phyloP scores from a whole-genome alignment of 2,888 invertebrate genomes.

The Cantharis rustica region DNA sequence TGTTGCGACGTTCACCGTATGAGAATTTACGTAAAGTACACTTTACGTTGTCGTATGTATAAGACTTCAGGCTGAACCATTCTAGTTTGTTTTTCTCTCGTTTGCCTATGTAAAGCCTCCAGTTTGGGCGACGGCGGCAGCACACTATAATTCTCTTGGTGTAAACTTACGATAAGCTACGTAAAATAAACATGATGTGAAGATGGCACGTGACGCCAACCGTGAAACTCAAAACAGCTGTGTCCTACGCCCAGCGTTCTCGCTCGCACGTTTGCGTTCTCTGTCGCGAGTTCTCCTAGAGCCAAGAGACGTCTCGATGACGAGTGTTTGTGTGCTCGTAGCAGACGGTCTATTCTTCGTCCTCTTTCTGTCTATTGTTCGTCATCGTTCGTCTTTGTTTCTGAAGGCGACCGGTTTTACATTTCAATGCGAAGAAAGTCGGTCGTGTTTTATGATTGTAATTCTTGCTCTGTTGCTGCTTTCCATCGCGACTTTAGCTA shows the following conservation, averaged over 20 bases:
- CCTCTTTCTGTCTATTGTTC: conserved; percentile 26
- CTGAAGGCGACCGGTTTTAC: conserved; percentile 29
- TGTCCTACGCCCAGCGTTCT: conserved; percentile 22
- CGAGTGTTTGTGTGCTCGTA: conserved; percentile 26
- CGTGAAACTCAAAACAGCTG: conserved; percentile 36
- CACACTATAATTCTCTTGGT: no score
- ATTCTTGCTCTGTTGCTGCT: conserved; percentile 20
- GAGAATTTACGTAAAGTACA: background rate
- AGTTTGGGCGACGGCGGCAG: no score
- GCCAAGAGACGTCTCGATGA: conserved; percentile 30
- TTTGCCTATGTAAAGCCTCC: background rate
- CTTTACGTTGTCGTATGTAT: no score
- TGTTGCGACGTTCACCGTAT: conserved; percentile 6
- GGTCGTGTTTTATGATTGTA: conserved; percentile 31
- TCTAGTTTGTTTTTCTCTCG: no score
- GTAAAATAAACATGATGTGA: conserved; percentile 20
- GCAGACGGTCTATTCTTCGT: conserved; percentile 21
- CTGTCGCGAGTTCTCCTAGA: conserved; percentile 21
- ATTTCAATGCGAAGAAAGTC: conserved; percentile 31
- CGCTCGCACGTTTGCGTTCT: conserved; percentile 13
- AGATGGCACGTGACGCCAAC: conserved; percentile 23
- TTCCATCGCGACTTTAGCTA: conserved; percentile 12
- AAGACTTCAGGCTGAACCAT: no score
- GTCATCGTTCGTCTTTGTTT: conserved; percentile 16
- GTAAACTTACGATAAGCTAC: background rate